Evolutionary conservation across 2,888 invertebrate genomes (phyloP).

Genomic region (Spatulosminthurus flaviceps): DNA sequence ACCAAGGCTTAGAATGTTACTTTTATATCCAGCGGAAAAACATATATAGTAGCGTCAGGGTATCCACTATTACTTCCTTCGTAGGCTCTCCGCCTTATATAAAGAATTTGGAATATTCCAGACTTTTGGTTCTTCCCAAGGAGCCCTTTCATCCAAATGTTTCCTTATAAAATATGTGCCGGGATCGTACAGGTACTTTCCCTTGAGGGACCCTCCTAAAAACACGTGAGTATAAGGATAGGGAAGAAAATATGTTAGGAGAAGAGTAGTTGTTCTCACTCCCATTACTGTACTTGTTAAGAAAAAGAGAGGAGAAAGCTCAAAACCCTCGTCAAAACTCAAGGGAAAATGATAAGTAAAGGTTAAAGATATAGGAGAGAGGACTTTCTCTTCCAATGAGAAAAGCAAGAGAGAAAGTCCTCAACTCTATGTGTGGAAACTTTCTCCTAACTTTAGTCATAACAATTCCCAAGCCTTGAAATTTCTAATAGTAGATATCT

Average conservation of each 20-base stretch:
- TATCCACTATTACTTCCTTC: no score
- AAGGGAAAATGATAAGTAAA: constrained; percentile 10
- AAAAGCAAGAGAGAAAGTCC: background rate
- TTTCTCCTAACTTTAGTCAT: background rate
- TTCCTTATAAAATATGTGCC: no score
- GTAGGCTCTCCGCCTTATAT: no score
- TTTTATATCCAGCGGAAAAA: no score
- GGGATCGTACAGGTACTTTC: no score
- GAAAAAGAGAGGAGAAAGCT: background rate
- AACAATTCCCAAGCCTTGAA: background rate
- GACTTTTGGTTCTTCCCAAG: no score
- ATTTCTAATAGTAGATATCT: background rate
- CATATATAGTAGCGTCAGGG: no score
- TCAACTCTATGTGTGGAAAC: background rate
- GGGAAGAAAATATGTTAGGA: background rate
- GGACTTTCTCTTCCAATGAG: no score
- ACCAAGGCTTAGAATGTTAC: background rate
- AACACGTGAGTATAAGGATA: no score
- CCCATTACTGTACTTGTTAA: background rate
- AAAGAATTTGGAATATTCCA: no score
- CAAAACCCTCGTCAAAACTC: background rate
- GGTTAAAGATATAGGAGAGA: background rate
- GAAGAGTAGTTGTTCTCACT: background rate
- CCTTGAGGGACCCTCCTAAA: no score
- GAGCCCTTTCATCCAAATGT: no score